Conservation (phyloP, 1,140 invertebrate genomes). For the Monochamus saltuarius region DNA sequence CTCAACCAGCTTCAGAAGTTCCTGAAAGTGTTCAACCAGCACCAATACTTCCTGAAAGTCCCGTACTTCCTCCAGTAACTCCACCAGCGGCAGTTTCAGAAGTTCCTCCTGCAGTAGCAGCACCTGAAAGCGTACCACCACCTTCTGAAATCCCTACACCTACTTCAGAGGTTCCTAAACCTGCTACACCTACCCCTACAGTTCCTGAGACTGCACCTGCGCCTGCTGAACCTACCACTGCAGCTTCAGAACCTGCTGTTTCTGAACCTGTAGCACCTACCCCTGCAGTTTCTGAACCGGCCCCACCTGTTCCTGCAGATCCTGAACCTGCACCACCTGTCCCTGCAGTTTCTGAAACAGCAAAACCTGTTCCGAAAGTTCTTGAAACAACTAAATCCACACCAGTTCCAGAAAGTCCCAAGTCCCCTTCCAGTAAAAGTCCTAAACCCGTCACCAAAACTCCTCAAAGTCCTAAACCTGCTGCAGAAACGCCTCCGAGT, state of each 20-base stretch:
- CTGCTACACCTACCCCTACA: constrained; percentile 19
- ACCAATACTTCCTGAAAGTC: constrained; percentile 35
- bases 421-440: too few relatives aligned
- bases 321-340: constrained; percentile 3
- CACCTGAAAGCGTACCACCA: constrained; percentile 28
- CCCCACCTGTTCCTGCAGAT: neutral
- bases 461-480: too few relatives aligned
- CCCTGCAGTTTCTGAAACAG: neutral
- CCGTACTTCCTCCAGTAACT: constrained; percentile 26
- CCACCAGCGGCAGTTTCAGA: constrained; percentile 31
- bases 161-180: constrained; percentile 46
- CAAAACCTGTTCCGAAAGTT: too few relatives aligned
- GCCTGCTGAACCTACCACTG: neutral
- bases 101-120: constrained; percentile 34
- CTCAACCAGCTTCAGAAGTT: constrained; percentile 43
- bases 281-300: neutral
- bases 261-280: neutral
- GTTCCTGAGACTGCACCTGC: constrained; percentile 40
- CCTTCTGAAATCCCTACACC: constrained; percentile 20
- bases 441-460: too few relatives aligned
- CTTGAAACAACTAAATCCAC: too few relatives aligned
- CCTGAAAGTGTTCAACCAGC: constrained; percentile 42
- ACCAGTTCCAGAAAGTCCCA: too few relatives aligned
- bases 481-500: neutral
- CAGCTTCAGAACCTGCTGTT: neutral